Percentiles rank a stretch among this genome's conserved stretches.
These are phyloP conservation scores for Mormyrops attenuatus DNA, from an alignment of 2,797 vertebrate genomes.

Conservation along the genomic window DNA sequence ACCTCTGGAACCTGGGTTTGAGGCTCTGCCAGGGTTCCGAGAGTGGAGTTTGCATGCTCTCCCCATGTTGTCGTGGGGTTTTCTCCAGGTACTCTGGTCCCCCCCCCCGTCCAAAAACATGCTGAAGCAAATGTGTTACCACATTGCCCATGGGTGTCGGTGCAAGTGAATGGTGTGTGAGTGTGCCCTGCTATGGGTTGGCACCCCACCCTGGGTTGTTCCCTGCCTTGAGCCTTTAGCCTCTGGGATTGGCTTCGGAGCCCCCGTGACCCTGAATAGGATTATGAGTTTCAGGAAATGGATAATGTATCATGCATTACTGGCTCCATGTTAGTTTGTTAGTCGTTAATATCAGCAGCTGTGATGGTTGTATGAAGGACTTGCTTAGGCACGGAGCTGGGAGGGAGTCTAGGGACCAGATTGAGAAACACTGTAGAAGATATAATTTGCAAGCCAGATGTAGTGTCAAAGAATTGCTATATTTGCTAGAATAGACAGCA, in stretches of 20 bases:
- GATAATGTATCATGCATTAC: neutral
- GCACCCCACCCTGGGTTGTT: no score
- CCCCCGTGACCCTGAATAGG: no score
- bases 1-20: no score
- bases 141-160: neutral
- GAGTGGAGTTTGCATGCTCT: neutral
- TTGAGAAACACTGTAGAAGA: neutral
- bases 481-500: neutral
- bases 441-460: neutral
- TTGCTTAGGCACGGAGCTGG: neutral
- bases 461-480: neutral
- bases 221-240: no score
- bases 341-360: neutral
- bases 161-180: neutral
- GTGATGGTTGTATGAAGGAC: neutral
- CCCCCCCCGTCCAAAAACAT: no score
- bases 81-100: no score
- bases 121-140: neutral
- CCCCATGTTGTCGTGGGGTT: no score
- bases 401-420: neutral
- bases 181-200: no score
- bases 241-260: no score
- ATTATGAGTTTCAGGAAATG: no score
- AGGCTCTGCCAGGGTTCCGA: neutral
- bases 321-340: neutral